Conservation (phyloP, 2,113 vertebrate genomes). For the Peromyscus leucopus region DNA sequence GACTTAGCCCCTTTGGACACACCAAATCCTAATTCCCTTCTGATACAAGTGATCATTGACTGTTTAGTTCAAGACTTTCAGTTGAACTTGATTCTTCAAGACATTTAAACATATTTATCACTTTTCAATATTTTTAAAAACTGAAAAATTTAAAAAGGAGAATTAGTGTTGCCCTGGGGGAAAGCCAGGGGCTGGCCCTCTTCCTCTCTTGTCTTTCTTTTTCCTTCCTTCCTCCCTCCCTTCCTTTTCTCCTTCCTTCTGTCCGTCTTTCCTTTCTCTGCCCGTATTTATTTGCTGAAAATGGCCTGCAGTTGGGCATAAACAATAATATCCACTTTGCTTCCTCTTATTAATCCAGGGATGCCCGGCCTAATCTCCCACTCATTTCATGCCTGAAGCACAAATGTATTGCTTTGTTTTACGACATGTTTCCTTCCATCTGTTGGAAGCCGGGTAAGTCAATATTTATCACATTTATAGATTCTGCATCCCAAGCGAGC, state of each 20-base stretch:
- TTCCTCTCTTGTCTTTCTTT: not conserved
- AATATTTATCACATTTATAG: slow-evolving; percentile 76
- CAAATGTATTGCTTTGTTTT: slow-evolving; percentile 71
- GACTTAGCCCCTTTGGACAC: not conserved
- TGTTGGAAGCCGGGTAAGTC: slow-evolving; percentile 62
- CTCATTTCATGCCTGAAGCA: slow-evolving; percentile 79
- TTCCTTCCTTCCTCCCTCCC: not conserved
- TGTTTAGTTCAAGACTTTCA: slow-evolving; percentile 10
- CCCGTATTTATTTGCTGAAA: slow-evolving; percentile 61
- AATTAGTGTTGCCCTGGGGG: slow-evolving; percentile 26
- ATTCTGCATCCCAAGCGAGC: slow-evolving; percentile 38
- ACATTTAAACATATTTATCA: slow-evolving; percentile 22
- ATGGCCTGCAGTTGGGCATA: slow-evolving; percentile 37
- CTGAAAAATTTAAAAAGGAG: slow-evolving; percentile 62
- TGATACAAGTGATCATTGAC: not conserved
- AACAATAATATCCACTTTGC: slow-evolving; percentile 77
- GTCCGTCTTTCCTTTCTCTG: no score
- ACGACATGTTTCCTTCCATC: slow-evolving; percentile 60
- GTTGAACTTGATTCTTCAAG: not conserved
- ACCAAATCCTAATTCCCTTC: not conserved
- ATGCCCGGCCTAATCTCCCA: slow-evolving; percentile 72
- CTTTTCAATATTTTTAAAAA: slow-evolving; percentile 32
- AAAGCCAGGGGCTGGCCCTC: slow-evolving; percentile 48
- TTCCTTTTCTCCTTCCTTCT: not conserved
- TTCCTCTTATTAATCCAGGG: slow-evolving; percentile 81